Percentiles rank a stretch among this genome's conserved stretches.
These are phyloP conservation scores for Pristionchus mayeri DNA, from an alignment of 2,888 invertebrate genomes.

Conservation along the genomic window DNA sequence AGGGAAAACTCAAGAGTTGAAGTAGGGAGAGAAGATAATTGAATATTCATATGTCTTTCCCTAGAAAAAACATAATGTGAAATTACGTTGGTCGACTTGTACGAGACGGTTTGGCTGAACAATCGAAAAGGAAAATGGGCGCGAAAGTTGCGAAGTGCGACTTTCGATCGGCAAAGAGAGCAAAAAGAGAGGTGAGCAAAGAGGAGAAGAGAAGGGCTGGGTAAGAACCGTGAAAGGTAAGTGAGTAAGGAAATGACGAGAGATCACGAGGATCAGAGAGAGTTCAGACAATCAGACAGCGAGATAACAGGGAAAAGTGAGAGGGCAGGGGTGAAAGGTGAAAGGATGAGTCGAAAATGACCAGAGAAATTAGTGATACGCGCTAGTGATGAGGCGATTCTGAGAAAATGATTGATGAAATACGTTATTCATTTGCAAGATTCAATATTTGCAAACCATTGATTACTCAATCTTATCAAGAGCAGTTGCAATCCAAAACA, in stretches of 20 bases:
- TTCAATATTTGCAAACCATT: too few relatives aligned
- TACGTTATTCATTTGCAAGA: too few relatives aligned
- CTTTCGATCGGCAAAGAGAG: background rate
- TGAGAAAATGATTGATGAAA: background rate
- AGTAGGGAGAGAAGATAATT: too few relatives aligned
- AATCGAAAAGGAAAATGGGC: background rate
- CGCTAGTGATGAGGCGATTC: background rate
- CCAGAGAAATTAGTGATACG: conserved; percentile 18
- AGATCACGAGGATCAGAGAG: background rate
- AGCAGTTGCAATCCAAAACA: background rate
- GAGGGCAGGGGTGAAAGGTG: background rate
- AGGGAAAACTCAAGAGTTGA: too few relatives aligned
- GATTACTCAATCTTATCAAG: background rate
- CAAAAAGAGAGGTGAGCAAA: background rate
- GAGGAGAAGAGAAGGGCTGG: background rate
- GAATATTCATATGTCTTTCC: too few relatives aligned
- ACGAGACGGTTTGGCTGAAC: too few relatives aligned
- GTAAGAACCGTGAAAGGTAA: conserved; percentile 6
- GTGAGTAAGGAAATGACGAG: background rate
- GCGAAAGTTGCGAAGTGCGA: background rate
- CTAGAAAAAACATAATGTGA: too few relatives aligned
- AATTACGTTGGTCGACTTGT: too few relatives aligned
- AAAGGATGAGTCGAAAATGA: background rate
- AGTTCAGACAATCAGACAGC: background rate
- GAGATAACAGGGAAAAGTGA: background rate